Percentiles rank a stretch among this genome's conserved stretches.
These are phyloP conservation scores for Gallinago jamesoni DNA, from an alignment of 2,113 vertebrate genomes.

Conservation along the genomic window DNA sequence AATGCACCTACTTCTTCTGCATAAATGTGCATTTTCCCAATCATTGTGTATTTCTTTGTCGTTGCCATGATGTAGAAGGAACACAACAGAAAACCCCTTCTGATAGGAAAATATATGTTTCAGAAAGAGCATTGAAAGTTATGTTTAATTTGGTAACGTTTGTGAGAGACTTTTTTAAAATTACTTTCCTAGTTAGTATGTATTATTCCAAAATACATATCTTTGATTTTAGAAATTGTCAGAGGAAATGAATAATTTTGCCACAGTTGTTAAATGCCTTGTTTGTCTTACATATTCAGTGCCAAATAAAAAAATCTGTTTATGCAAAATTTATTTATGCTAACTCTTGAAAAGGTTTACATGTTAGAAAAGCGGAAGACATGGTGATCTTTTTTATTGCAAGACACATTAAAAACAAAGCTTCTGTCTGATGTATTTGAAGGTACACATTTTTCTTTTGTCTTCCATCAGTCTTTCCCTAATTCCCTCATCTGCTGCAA, in stretches of 20 bases:
- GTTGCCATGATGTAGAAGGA: not conserved
- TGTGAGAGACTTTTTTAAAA: not conserved
- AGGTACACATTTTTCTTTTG: not conserved
- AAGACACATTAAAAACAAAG: not conserved
- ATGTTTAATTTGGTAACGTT: conserved; percentile 15
- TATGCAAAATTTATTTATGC: not conserved
- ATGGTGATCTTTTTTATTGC: not conserved
- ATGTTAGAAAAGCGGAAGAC: not conserved
- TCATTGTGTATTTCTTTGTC: not conserved
- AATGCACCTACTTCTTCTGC: not conserved
- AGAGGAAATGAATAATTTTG: conserved; percentile 35
- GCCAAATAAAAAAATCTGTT: conserved; percentile 16
- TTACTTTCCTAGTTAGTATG: conserved; percentile 19
- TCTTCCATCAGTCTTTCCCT: not conserved
- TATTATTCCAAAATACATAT: conserved; percentile 24
- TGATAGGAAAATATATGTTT: not conserved
- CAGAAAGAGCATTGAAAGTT: not conserved
- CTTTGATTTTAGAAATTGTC: conserved; percentile 33
- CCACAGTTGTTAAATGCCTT: not conserved
- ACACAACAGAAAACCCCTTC: not conserved
- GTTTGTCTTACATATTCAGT: conserved; percentile 9
- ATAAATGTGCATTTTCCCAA: not conserved
- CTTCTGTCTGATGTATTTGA: not conserved
- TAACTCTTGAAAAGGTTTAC: not conserved
- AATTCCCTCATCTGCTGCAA: not conserved